Evolutionary conservation across 2,113 vertebrate species (phyloP), one percentile per base, ranked within the genome.

Genomic region (Plotosus lineatus): DNA sequence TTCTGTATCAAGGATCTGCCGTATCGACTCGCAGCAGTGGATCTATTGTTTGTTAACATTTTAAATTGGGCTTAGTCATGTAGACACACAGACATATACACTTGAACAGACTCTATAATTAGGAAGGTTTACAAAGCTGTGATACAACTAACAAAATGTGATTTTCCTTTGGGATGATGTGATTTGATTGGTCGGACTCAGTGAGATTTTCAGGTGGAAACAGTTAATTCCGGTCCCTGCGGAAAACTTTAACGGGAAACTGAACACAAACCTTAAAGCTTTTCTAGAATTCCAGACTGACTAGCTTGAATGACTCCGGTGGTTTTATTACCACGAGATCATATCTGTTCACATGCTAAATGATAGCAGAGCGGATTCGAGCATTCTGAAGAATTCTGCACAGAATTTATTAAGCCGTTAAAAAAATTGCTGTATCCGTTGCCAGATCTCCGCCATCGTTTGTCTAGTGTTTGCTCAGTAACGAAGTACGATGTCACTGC

Each of bases 21-120:
- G 82, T 91, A 93, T 93, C 90, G 92, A 94, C 90, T 88, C 69
- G 60, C 80, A 77, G 88, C 86, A 90, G 89, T 92, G 89, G 90
- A 93, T 92, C 89, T 92, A 50, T 90, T 91, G 90, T 92, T 93
- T 94, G 89, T 91, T 92, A 91, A 89, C 90, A 92, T 89, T 85
- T 93, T 92, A 92, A 92, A 93, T 92, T 92, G 88, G 89, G 87
- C 90, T 92, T 89, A 90, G 83, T 89, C 86, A 53, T 86, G 86
- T 90, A 73, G 85, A 90, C 84, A 85, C 87, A 89, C 87, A 90
- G 86, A 80, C 72, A 55, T 76, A 88, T 85, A 87, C 82, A 55
- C 31, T 81, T 77, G 17, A 75, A 78, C 73, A 75, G 80, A 74
- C 69, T 85, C 46, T 88, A 82, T 77, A 79, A 53, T 82, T 87